Evolutionary conservation across 2,113 vertebrate species (phyloP).

Genomic region (Echinops telfairi): DNA sequence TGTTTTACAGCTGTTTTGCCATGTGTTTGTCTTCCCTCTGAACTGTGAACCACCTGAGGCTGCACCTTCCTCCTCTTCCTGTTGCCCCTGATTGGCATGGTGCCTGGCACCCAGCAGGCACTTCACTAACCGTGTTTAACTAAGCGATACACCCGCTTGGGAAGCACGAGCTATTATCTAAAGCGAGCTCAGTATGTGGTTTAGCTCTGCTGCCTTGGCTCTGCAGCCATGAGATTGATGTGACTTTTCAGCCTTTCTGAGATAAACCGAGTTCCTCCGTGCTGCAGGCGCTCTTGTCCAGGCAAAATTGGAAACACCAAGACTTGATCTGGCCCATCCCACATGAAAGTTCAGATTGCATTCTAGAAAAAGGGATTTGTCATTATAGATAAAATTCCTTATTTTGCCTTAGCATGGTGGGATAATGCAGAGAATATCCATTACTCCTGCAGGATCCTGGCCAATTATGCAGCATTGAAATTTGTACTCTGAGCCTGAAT

Average conservation of each 20-base stretch:
- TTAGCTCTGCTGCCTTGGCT: neutral
- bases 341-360: neutral
- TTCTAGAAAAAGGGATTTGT: slow-evolving; percentile 18
- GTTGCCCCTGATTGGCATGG: neutral
- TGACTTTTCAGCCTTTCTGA: neutral
- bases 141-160: neutral
- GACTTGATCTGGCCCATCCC: neutral
- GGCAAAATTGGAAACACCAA: slow-evolving; percentile 21
- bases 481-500: slow-evolving; percentile 7
- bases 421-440: slow-evolving; percentile 29
- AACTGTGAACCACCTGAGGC: neutral
- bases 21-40: neutral
- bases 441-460: neutral
- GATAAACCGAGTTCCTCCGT: neutral
- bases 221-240: neutral
- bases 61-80: neutral
- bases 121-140: slow-evolving; percentile 3
- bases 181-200: neutral
- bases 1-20: neutral
- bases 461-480: slow-evolving; percentile 36
- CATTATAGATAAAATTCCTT: neutral
- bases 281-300: neutral
- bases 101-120: neutral
- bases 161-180: neutral
- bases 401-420: neutral